These are phyloP conservation scores for Aphelenchoides fujianensis DNA, from an alignment of 1,140 invertebrate species.

Conservation along the genomic window DNA sequence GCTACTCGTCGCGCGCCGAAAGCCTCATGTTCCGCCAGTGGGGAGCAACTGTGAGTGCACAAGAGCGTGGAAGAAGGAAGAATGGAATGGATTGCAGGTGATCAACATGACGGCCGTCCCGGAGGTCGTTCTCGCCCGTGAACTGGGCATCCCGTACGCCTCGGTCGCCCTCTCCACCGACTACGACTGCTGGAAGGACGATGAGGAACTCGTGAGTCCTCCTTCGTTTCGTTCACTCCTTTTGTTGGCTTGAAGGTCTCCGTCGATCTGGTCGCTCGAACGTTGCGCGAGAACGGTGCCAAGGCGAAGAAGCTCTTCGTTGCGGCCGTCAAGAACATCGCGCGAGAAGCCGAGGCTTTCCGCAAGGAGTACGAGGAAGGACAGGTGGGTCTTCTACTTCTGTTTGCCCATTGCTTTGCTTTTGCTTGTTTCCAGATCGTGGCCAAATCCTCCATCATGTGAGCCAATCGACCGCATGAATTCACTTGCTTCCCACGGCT, in stretches of 20 bases:
- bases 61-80: not conserved
- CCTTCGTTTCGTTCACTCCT: too few species aligned
- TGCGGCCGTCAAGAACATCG: slow-evolving; percentile 33
- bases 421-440: not conserved
- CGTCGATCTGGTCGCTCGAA: slow-evolving; percentile 44
- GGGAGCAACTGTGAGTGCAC: slow-evolving; percentile 70
- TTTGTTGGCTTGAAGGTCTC: slow-evolving; percentile 35
- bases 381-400: not conserved
- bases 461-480: too few species aligned
- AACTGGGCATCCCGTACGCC: slow-evolving; percentile 86
- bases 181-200: slow-evolving; percentile 90
- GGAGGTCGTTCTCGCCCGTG: slow-evolving; percentile 82
- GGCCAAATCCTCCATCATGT: not conserved
- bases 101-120: slow-evolving; percentile 96
- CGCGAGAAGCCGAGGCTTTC: not conserved
- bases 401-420: too few species aligned
- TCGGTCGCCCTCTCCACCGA: slow-evolving; percentile 88
- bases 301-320: slow-evolving; percentile 48
- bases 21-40: slow-evolving; percentile 79
- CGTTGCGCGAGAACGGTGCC: slow-evolving; percentile 38
- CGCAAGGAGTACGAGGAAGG: not conserved
- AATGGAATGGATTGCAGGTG: slow-evolving; percentile 67
- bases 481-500: too few species aligned
- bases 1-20: slow-evolving; percentile 89
- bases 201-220: slow-evolving; percentile 65